Conservation (phyloP, 1,140 invertebrate genomes). For the Prorops nasuta region DNA sequence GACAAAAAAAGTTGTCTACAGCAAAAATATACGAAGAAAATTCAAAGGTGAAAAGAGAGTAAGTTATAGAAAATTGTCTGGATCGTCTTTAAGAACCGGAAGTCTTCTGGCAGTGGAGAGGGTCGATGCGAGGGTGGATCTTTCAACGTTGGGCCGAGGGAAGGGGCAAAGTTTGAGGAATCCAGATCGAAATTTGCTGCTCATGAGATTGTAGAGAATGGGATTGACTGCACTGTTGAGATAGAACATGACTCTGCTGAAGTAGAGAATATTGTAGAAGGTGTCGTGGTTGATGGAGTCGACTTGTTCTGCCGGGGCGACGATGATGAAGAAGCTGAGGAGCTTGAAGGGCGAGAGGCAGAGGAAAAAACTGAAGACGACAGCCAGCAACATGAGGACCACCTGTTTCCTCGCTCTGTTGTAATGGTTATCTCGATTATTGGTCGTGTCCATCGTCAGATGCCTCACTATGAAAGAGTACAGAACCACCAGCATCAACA, state of each 20-base stretch:
- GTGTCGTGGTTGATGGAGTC: slow-evolving; percentile 65
- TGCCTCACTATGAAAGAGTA: slow-evolving; percentile 77
- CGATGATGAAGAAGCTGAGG: slow-evolving; percentile 77
- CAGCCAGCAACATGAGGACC: slow-evolving; percentile 78
- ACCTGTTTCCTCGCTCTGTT: slow-evolving; percentile 68
- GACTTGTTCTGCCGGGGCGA: slow-evolving; percentile 63
- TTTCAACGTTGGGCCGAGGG: no score
- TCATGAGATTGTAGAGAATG: slow-evolving; percentile 82
- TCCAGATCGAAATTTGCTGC: slow-evolving; percentile 78
- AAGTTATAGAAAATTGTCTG: no score
- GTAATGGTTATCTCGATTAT: slow-evolving; percentile 63
- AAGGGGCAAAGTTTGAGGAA: slow-evolving; percentile 69
- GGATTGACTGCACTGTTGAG: slow-evolving; percentile 83
- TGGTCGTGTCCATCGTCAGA: slow-evolving; percentile 65
- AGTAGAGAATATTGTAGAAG: slow-evolving; percentile 78
- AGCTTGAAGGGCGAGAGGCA: slow-evolving; percentile 83
- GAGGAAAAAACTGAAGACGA: slow-evolving; percentile 83
- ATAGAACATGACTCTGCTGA: slow-evolving; percentile 82
- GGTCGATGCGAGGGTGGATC: no score
- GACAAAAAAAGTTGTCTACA: no score
- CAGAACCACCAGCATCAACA: slow-evolving; percentile 71
- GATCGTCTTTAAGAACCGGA: no score
- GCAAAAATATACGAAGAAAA: no score
- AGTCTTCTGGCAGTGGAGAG: no score
- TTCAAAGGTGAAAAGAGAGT: no score